These are phyloP conservation scores for Arbacia lixula DNA, from an alignment of 53 echinoderm and acorn worm species.

Conservation along the genomic window DNA sequence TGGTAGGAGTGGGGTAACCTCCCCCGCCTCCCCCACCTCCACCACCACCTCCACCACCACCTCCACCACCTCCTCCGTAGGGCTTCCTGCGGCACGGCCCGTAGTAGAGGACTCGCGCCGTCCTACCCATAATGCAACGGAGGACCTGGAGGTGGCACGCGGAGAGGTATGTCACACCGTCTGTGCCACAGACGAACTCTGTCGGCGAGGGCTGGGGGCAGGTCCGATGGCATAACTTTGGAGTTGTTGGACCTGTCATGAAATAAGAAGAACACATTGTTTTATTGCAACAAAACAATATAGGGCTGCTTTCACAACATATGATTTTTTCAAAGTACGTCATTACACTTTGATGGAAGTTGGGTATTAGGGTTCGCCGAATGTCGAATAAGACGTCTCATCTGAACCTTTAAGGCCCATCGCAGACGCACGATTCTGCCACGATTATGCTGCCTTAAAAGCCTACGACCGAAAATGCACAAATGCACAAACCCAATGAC, in stretches of 20 bases:
- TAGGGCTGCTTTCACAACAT: no score
- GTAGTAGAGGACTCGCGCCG: conserved; percentile 24
- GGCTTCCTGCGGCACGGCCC: conserved; percentile 17
- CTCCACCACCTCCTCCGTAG: conserved; percentile 16
- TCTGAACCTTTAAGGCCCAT: no score
- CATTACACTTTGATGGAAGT: no score
- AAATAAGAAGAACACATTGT: not conserved
- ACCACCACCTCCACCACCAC: not conserved
- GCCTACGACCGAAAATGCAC: no score
- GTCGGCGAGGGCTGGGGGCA: conserved; percentile 17
- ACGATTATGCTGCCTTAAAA: no score
- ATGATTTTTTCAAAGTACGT: no score
- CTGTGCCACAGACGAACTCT: conserved; percentile 41
- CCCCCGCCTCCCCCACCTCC: conserved; percentile 15
- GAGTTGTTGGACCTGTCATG: conserved; percentile 20
- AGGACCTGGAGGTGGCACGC: conserved; percentile 32
- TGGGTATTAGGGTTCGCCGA: no score
- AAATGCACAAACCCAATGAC: no score
- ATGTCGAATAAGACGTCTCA: no score
- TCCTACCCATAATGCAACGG: not conserved
- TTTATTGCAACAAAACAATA: not conserved
- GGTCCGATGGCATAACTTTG: not conserved
- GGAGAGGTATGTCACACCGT: conserved; percentile 40
- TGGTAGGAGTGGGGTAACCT: not conserved
- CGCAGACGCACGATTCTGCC: no score